Conservation (phyloP, 1,140 invertebrate species). For the Whitmania pigra region DNA sequence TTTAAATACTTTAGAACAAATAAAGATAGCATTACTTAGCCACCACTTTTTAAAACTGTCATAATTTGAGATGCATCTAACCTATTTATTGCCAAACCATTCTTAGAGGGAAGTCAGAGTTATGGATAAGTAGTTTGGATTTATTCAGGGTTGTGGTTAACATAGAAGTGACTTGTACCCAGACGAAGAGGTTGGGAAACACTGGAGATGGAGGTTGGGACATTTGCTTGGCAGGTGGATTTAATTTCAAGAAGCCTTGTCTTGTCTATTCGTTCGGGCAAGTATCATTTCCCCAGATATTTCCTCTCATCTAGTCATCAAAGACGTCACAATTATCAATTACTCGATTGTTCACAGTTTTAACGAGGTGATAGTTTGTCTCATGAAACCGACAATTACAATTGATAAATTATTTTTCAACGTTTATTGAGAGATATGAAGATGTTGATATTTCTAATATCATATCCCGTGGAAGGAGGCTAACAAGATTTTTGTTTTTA, state of each 20-base stretch:
- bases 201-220: constrained; percentile 12
- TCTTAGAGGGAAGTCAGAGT: too few relatives aligned
- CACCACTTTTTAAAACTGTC: too few relatives aligned
- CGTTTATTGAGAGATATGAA: background rate
- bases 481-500: background rate
- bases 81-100: too few relatives aligned
- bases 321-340: background rate
- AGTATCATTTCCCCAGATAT: background rate
- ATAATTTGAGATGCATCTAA: too few relatives aligned
- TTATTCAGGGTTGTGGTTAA: background rate
- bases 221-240: background rate
- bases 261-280: constrained; percentile 19
- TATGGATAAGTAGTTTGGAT: background rate
- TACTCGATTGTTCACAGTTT: background rate
- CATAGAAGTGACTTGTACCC: constrained; percentile 1
- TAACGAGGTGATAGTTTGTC: background rate
- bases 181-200: constrained; percentile 10
- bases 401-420: background rate
- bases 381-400: background rate
- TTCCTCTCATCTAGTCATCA: background rate
- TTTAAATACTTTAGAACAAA: too few relatives aligned
- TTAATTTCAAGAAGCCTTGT: background rate
- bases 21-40: too few relatives aligned
- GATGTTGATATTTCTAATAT: background rate
- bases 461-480: background rate